Evolutionary conservation across 2,888 invertebrate species (phyloP).

Genomic region (Phalera bucephala): DNA sequence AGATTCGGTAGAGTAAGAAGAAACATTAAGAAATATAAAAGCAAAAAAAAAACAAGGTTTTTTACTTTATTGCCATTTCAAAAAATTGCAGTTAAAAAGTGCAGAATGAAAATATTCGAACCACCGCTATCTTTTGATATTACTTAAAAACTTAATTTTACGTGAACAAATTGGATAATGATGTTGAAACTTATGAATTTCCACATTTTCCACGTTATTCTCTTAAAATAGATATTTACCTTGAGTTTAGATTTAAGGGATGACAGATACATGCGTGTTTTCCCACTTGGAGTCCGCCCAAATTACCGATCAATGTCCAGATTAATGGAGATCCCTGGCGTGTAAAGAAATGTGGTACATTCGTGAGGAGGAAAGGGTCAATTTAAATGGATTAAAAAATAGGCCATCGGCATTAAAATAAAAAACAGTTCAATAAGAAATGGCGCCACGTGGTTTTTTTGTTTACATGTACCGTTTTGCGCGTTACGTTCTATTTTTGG

Average conservation of each 20-base stretch:
- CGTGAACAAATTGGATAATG: too few species aligned
- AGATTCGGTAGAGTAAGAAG: too few species aligned
- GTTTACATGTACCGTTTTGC: conserved; percentile 34
- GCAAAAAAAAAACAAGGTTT: too few species aligned
- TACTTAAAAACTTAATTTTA: not conserved
- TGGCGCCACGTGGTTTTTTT: conserved; percentile 31
- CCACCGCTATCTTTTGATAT: not conserved
- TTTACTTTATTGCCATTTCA: too few species aligned
- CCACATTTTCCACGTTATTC: not conserved
- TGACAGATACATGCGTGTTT: conserved; percentile 12
- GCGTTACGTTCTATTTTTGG: conserved; percentile 15
- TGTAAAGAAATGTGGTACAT: not conserved
- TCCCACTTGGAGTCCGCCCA: conserved; percentile 27
- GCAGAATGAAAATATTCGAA: too few species aligned
- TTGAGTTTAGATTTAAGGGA: conserved; percentile 18
- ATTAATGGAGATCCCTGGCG: conserved; percentile 4
- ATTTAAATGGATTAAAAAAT: conserved; percentile 10
- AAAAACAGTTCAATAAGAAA: conserved; percentile 17
- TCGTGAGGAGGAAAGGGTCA: conserved; percentile 7
- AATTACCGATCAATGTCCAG: conserved; percentile 8
- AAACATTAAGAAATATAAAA: too few species aligned
- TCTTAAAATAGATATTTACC: conserved; percentile 21
- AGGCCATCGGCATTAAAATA: conserved; percentile 30
- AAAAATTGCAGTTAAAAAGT: too few species aligned
- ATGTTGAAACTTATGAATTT: not conserved